Percentiles rank a stretch among this genome's conserved stretches.
phyloP scores from a whole-genome alignment of 2,888 invertebrate genomes.

The Calephelis perditalis region DNA sequence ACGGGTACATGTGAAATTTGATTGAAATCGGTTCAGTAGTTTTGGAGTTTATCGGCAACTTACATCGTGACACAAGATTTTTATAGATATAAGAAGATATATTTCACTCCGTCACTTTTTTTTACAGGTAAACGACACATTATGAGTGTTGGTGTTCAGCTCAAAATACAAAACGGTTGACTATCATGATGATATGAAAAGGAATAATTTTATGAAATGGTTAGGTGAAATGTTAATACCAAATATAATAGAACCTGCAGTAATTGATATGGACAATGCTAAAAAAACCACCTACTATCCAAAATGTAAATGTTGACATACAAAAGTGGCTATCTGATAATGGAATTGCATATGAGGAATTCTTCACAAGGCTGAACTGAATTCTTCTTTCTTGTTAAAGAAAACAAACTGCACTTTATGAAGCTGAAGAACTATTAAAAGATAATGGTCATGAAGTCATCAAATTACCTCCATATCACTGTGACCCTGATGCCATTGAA shows the following conservation, averaged over 20 bases:
- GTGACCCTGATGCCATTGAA: too few species aligned
- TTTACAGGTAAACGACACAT: slow-evolving; percentile 3
- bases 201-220: too few species aligned
- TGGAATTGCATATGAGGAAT: slow-evolving; percentile 27
- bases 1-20: too few species aligned
- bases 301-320: slow-evolving; percentile 21
- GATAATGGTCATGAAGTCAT: slow-evolving; percentile 10
- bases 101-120: too few species aligned
- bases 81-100: too few species aligned
- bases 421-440: slow-evolving; percentile 28
- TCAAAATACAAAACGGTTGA: slow-evolving; percentile 20
- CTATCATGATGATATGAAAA: slow-evolving; percentile 12
- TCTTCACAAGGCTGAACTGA: slow-evolving; percentile 27
- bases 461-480: too few species aligned
- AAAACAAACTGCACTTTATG: slow-evolving; percentile 27
- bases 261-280: slow-evolving; percentile 27
- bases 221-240: too few species aligned
- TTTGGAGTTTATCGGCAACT: too few species aligned
- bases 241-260: too few species aligned
- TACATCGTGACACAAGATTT: too few species aligned
- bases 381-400: slow-evolving; percentile 24
- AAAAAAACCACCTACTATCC: slow-evolving; percentile 25
- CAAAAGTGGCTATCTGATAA: slow-evolving; percentile 26
- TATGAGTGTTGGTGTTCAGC: slow-evolving; percentile 20
- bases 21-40: too few species aligned